Evolutionary conservation across 2,888 invertebrate species (phyloP).

Genomic region (Plebejus anna): DNA sequence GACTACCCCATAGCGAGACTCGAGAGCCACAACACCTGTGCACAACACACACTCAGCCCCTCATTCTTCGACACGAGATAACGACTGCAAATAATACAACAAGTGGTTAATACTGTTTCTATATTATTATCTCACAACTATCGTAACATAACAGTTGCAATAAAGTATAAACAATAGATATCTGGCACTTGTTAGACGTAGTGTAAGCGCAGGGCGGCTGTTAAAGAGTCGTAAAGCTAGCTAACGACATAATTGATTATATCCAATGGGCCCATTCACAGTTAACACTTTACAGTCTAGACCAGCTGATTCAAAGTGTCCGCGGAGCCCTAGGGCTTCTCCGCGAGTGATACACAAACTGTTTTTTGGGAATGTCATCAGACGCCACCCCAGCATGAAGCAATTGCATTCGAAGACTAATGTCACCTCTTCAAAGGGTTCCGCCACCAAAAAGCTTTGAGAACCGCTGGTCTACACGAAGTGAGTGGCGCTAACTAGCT

Average conservation of each 20-base stretch:
- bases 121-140: background rate
- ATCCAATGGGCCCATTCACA: background rate
- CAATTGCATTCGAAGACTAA: no score
- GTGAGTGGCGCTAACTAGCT: background rate
- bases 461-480: background rate
- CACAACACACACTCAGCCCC: background rate
- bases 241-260: background rate
- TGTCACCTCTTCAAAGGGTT: no score
- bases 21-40: background rate
- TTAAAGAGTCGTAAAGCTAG: background rate
- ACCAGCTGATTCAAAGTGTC: no score
- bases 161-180: background rate
- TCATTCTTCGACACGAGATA: background rate
- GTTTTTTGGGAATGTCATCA: no score
- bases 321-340: background rate
- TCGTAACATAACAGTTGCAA: background rate
- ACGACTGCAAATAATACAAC: background rate
- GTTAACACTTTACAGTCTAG: no score
- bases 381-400: no score
- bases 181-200: background rate
- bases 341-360: no score
- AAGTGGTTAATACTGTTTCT: slow-evolving; percentile 1
- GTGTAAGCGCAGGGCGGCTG: background rate
- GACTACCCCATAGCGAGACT: background rate
- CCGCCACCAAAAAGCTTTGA: no score